Base-by-base conservation (phyloP, 2,888 invertebrate genomes). In the Altica lythri region DNA sequence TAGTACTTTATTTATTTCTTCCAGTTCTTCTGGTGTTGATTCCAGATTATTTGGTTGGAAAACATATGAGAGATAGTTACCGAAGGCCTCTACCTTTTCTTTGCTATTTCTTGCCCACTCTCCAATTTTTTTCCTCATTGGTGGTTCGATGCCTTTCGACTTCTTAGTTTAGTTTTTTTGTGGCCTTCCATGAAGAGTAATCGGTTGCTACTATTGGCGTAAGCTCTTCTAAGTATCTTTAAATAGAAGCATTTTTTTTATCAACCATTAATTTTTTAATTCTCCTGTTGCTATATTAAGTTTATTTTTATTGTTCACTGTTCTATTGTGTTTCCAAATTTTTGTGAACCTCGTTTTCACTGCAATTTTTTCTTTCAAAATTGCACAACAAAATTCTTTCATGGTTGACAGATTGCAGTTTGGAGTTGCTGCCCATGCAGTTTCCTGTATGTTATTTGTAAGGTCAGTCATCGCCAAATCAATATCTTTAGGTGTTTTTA, bases 81-180 rank as follows among this genome's bases (percentile, higher is more conserved):
- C 27, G 9, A 27, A 27, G 27, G 27, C 27, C 2, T 12, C 12
- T 30, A 4, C 12, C 12, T 30, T 30, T 12, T 30, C 2, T 30
- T 12, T 8, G 30, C 13, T 30, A 30, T 30, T 30, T 30, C 30
- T 30, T 30, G 30, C 30, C 30, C 10, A 30, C 30, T 30, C 30
- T 30, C 30, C 30, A 30, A 13, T 30, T 12, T 30, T 30, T 30
- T 12, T 30, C 13, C 30, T 30, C 13, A 30, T 30, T 30, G 30
- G 30, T 30, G 30, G 30, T 30, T 30, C 13, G 12, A 12, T 30
- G 2, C 13, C 30, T 30, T 12, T 12, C 12, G 13, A 8, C 12
- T 30, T 30, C 13, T 30, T 30, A 30, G 30, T 30, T 30, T 30
- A 30, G 30, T 30, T 30, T 30, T 30, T 3, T 30, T 30, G 30